A percentile compares a stretch with the other conserved stretches of the same genome.
Evolutionary conservation across 2,113 vertebrate species (phyloP).

Genomic region (Gasterosteus aculeatus): DNA sequence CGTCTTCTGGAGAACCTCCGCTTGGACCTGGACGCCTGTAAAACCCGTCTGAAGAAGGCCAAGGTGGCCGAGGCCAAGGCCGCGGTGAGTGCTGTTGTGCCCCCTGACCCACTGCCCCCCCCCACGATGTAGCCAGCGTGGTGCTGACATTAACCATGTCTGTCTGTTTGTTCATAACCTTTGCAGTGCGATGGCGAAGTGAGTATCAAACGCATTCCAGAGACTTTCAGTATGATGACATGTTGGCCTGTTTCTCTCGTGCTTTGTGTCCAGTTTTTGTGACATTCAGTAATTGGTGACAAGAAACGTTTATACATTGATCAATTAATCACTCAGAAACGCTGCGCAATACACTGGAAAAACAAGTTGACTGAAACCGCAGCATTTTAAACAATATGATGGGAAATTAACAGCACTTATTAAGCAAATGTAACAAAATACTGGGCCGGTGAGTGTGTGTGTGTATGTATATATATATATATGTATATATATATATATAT

Average conservation of each 20-base stretch:
- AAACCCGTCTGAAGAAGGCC: conserved; percentile 92
- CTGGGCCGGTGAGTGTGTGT: not conserved
- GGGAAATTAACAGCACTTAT: not conserved
- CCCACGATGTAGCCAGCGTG: not conserved
- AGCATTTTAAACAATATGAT: not conserved
- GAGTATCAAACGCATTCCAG: conserved; percentile 83
- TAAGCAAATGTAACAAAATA: not conserved
- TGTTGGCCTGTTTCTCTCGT: conserved; percentile 62
- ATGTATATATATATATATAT: too few relatives aligned
- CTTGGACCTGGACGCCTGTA: conserved; percentile 92
- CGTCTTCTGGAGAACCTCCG: conserved; percentile 92
- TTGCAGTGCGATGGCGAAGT: conserved; percentile 96
- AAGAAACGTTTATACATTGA: not conserved
- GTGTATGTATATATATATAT: too few relatives aligned
- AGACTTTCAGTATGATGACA: conserved; percentile 14
- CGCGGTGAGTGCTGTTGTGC: conserved; percentile 79
- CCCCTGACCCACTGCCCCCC: not conserved
- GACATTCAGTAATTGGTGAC: not conserved
- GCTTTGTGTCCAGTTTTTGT: conserved; percentile 56
- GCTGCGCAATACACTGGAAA: conserved; percentile 15
- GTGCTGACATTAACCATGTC: conserved; percentile 16
- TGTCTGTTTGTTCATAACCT: conserved; percentile 81
- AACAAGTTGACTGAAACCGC: not conserved
- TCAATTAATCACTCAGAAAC: not conserved
- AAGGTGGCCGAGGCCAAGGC: conserved; percentile 94